Evolutionary conservation across 2,797 vertebrate genomes (phyloP).

Genomic region (Hyperoplus immaculatus): DNA sequence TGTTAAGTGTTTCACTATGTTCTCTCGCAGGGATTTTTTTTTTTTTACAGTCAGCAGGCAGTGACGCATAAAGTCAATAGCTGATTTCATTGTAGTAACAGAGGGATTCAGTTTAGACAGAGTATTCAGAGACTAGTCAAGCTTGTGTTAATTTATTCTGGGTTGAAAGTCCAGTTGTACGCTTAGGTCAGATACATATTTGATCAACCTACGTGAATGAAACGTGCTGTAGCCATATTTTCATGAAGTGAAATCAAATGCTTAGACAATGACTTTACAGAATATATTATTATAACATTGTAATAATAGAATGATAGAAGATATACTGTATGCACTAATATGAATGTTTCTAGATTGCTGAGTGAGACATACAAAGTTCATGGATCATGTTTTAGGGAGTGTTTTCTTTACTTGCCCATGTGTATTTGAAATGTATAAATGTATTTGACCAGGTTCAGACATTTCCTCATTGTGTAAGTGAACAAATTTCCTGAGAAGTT

Average conservation of each 20-base stretch:
- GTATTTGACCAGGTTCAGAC: not conserved
- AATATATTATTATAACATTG: not conserved
- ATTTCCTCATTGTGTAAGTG: slow-evolving; percentile 10
- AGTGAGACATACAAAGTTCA: not conserved
- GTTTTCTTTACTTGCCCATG: not conserved
- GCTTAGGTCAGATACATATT: not conserved
- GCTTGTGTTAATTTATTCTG: slow-evolving; percentile 11
- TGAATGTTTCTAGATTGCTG: not conserved
- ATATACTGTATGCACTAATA: too few species aligned
- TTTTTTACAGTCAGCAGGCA: slow-evolving; percentile 16
- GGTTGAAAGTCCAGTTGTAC: not conserved
- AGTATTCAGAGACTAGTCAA: slow-evolving; percentile 1
- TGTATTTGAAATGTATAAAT: not conserved
- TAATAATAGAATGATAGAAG: not conserved
- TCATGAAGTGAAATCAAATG: not conserved
- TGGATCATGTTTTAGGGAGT: not conserved
- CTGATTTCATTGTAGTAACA: slow-evolving; percentile 42
- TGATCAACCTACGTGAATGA: not conserved
- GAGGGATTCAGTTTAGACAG: slow-evolving; percentile 31
- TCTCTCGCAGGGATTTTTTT: slow-evolving; percentile 27
- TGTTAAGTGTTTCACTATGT: slow-evolving; percentile 35
- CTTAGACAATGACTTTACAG: not conserved
- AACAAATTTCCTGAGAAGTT: slow-evolving; percentile 5
- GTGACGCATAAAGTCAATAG: slow-evolving; percentile 58
- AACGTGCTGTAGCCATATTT: not conserved